Evolutionary conservation across 2,888 invertebrate genomes (phyloP).

Genomic region (Rapana venosa): DNA sequence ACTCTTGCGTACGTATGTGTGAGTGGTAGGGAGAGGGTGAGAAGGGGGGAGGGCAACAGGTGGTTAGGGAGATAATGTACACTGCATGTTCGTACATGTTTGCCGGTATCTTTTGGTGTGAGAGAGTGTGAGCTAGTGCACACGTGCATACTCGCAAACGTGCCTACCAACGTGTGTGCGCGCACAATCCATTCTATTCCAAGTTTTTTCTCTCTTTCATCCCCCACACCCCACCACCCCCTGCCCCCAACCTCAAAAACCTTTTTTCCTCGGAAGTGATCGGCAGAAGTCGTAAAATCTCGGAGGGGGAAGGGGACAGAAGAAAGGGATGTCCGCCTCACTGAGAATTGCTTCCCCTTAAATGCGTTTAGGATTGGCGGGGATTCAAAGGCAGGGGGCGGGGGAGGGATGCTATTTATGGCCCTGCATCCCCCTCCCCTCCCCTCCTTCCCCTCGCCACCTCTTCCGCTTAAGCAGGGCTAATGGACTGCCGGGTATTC

Average conservation of each 20-base stretch:
- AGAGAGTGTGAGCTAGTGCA: too few relatives aligned
- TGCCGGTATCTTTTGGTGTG: too few relatives aligned
- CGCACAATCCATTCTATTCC: too few relatives aligned
- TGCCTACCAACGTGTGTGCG: too few relatives aligned
- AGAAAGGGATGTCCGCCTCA: slow-evolving; percentile 28
- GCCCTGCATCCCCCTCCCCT: background rate
- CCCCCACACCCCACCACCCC: background rate
- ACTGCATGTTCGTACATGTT: too few relatives aligned
- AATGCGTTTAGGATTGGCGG: slow-evolving; percentile 1
- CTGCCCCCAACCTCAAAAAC: background rate
- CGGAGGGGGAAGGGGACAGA: background rate
- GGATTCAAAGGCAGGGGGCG: background rate
- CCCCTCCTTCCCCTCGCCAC: background rate
- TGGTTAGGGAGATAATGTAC: too few relatives aligned
- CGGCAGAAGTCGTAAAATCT: slow-evolving; percentile 8
- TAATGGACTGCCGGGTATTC: slow-evolving; percentile 15
- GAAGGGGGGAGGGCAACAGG: background rate
- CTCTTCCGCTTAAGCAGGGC: background rate
- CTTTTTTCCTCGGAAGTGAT: background rate
- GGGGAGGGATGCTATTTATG: background rate
- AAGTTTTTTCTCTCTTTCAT: too few relatives aligned
- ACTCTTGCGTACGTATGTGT: background rate
- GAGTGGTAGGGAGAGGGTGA: background rate
- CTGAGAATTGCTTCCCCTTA: slow-evolving; percentile 27
- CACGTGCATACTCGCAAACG: too few relatives aligned